Evolutionary conservation across 2,113 vertebrate genomes (phyloP).

Genomic region (Pyrgilauda ruficollis): DNA sequence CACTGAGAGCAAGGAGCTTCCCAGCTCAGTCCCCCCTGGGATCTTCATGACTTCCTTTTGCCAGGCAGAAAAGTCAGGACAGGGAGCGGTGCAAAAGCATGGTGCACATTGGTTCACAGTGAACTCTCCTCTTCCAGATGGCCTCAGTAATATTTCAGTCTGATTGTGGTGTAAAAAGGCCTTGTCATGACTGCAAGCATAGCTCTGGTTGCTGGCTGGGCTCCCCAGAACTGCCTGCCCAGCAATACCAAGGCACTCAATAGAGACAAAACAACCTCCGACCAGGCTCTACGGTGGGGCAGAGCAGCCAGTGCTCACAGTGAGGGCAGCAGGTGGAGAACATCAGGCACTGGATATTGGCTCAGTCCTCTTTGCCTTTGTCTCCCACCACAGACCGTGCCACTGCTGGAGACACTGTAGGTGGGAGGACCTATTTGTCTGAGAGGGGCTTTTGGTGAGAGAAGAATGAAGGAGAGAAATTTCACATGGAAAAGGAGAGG

Average conservation of each 20-base stretch:
- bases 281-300: accelerated
- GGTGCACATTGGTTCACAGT: not conserved
- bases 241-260: not conserved
- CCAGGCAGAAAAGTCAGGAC: not conserved
- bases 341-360: not conserved
- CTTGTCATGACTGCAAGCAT: not conserved
- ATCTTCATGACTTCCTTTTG: not conserved
- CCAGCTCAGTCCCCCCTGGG: not conserved
- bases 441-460: not conserved
- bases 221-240: not conserved
- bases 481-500: not conserved
- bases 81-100: not conserved
- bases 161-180: not conserved
- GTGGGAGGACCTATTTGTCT: not conserved
- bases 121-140: not conserved
- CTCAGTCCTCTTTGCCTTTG: not conserved
- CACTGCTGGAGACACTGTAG: not conserved
- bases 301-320: not conserved
- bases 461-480: not conserved
- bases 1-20: not conserved
- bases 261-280: not conserved
- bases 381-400: not conserved
- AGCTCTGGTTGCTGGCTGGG: not conserved
- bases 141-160: not conserved
- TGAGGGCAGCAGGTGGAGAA: not conserved